A percentile compares a stretch with the other conserved stretches of the same genome.
These are phyloP conservation scores for Lacerta viridis DNA, from an alignment of 2,797 vertebrate species.

Conservation along the genomic window DNA sequence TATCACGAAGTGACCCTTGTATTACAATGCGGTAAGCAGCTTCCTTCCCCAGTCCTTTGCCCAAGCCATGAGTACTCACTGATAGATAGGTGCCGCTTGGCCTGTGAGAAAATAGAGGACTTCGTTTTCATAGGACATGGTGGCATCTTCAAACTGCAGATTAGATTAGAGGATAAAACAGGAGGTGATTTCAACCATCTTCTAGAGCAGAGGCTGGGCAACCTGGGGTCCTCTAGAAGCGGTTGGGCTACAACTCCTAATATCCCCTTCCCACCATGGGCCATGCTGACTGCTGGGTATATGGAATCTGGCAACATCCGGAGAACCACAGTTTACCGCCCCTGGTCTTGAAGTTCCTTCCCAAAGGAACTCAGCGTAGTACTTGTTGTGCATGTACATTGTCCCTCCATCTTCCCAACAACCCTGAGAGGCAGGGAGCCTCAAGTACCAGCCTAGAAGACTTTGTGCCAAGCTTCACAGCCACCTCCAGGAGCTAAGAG, in stretches of 20 bases:
- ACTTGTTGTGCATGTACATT: not conserved
- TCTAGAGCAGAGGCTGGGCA: not conserved
- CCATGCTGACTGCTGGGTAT: not conserved
- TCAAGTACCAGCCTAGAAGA: not conserved
- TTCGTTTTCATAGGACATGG: conserved; percentile 72
- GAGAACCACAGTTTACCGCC: not conserved
- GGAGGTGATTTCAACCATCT: not conserved
- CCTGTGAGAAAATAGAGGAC: conserved; percentile 68
- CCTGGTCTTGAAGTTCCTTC: not conserved
- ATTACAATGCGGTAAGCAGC: not conserved
- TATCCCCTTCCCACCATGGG: not conserved
- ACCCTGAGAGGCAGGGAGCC: not conserved
- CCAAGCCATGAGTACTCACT: conserved; percentile 60
- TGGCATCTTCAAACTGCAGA: conserved; percentile 64
- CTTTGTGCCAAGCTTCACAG: not conserved
- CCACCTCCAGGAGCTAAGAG: not conserved
- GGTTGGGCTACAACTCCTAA: not conserved
- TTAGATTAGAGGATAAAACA: not conserved
- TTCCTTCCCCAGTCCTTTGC: no score
- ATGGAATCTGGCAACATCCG: no score
- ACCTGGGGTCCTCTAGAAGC: not conserved
- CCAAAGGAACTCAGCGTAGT: not conserved
- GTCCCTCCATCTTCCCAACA: not conserved
- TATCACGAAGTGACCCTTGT: no score
- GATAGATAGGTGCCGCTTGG: conserved; percentile 48